Conservation (phyloP, 2,888 invertebrate genomes). For the Tridacna gigas region DNA sequence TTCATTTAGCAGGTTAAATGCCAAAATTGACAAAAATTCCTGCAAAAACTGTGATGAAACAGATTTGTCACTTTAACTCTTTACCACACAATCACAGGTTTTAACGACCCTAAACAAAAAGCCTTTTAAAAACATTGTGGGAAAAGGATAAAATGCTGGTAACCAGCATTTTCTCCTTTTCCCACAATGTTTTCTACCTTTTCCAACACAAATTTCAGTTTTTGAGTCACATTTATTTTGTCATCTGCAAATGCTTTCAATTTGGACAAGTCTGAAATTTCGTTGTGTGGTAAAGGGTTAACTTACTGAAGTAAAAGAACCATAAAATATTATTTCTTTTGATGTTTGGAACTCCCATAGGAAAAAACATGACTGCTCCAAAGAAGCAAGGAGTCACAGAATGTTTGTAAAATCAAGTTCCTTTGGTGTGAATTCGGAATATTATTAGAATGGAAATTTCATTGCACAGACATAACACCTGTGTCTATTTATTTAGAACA, state of each 20-base stretch:
- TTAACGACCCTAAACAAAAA: too few relatives aligned
- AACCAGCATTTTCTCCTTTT: neutral
- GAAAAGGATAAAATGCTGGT: neutral
- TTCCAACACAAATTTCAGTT: too few relatives aligned
- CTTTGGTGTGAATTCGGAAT: neutral
- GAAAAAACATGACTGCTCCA: neutral
- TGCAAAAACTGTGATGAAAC: too few relatives aligned
- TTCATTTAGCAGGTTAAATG: too few relatives aligned
- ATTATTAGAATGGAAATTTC: neutral
- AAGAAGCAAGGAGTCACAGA: neutral
- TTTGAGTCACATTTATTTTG: too few relatives aligned
- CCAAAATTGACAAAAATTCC: too few relatives aligned
- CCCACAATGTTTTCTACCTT: neutral
- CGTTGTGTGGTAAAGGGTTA: neutral
- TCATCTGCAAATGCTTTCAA: neutral
- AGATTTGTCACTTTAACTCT: too few relatives aligned
- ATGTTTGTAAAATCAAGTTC: neutral
- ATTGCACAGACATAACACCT: constrained; percentile 39
- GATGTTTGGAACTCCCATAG: neutral
- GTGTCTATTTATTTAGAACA: constrained; percentile 59
- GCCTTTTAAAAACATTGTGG: neutral
- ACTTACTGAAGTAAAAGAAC: neutral
- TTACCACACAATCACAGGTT: too few relatives aligned
- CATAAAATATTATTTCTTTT: constrained; percentile 9
- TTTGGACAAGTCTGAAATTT: neutral